phyloP scores from a whole-genome alignment of 2,797 vertebrate species.

The Pseudochromis fuscus region DNA sequence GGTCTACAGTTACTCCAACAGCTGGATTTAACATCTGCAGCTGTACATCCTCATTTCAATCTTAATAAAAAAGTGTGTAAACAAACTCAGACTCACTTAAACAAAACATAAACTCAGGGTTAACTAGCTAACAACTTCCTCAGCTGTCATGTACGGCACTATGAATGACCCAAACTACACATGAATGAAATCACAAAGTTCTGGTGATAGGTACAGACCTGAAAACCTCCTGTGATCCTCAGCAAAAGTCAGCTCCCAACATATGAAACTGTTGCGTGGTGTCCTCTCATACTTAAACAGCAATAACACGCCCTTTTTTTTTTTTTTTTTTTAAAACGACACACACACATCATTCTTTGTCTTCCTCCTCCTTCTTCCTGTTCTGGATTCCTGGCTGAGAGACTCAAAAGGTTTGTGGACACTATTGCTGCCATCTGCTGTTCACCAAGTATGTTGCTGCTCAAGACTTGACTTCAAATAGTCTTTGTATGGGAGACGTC shows the following conservation, averaged over 20 bases:
- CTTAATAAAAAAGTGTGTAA: background rate
- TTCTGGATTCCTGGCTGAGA: constrained; percentile 5
- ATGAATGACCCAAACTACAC: background rate
- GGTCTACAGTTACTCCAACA: background rate
- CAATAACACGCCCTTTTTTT: constrained; percentile 43
- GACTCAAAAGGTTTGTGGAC: background rate
- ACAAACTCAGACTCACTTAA: background rate
- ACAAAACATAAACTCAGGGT: background rate
- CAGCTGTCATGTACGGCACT: background rate
- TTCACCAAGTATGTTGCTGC: background rate
- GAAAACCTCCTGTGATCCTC: background rate
- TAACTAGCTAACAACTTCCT: background rate
- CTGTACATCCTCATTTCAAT: background rate
- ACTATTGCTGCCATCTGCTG: constrained; percentile 56
- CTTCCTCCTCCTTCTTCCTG: constrained; percentile 51
- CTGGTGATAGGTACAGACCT: too few species aligned
- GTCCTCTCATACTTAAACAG: background rate
- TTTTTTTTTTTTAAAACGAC: too few species aligned
- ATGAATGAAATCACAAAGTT: background rate
- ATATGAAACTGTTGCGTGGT: background rate
- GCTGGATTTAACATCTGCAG: too few species aligned
- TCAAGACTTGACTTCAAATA: background rate
- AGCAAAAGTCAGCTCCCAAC: background rate
- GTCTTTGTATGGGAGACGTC: too few species aligned
- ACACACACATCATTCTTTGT: constrained; percentile 17